Evolutionary conservation across 2,888 invertebrate genomes (phyloP).

Genomic region (Chymomyza amoena): DNA sequence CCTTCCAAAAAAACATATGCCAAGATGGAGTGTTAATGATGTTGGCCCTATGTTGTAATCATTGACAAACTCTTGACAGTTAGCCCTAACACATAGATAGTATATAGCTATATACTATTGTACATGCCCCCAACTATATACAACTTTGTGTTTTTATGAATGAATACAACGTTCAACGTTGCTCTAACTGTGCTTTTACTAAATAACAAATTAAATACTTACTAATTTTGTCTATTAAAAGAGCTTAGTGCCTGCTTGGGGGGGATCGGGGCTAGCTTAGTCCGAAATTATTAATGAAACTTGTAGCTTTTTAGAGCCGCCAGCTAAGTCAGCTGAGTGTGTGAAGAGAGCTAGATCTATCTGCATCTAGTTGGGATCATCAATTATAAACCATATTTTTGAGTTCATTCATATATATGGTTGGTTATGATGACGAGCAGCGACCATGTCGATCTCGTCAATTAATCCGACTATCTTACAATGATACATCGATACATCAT

Average conservation of each 20-base stretch:
- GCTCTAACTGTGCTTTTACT: constrained; percentile 50
- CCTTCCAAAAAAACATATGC: background rate
- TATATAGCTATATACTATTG: constrained; percentile 29
- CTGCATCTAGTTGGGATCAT: constrained; percentile 42
- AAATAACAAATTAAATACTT: background rate
- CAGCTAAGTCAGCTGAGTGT: constrained; percentile 50
- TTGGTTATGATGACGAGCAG: constrained; percentile 5
- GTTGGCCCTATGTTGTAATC: constrained; percentile 27
- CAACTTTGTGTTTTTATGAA: constrained; percentile 39
- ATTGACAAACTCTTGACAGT: constrained; percentile 39
- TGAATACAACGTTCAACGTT: constrained; percentile 31
- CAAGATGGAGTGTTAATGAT: background rate
- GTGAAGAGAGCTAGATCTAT: constrained; percentile 47
- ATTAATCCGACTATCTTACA: constrained; percentile 60
- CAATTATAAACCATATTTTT: constrained; percentile 58
- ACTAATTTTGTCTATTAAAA: constrained; percentile 34
- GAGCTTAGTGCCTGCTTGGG: constrained; percentile 24
- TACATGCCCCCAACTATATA: constrained; percentile 3
- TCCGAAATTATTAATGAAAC: constrained; percentile 60
- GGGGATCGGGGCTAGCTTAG: background rate
- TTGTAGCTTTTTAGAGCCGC: constrained; percentile 32
- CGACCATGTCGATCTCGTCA: constrained; percentile 55
- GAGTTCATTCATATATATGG: constrained; percentile 59
- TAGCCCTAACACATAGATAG: constrained; percentile 8
- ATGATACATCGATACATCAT: background rate